Base-by-base conservation (phyloP, 2,797 vertebrate species). In the Phoebastria nigripes region DNA sequence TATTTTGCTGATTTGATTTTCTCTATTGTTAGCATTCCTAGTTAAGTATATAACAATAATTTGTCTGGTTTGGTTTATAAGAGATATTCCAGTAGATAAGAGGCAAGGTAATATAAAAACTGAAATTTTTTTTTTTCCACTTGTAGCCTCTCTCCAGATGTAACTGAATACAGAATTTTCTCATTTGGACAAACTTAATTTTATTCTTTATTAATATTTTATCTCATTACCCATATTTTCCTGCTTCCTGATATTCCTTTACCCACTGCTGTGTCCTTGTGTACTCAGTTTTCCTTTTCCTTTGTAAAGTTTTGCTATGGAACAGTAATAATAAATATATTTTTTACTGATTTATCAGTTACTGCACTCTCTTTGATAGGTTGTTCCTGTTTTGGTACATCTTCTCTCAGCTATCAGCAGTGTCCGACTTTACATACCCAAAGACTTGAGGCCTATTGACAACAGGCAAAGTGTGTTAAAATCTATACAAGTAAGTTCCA, bases 401-500 rank as follows among this genome's bases (percentile, higher is more conserved):
- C 99, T 99, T 71, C 96, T 99, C 35, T 98, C 98, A 16, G 98
- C 99, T 39, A 99, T 99, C 97, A 99, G 99, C 97, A 99, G 99
- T 5, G 98, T 99, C 54, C 98, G 99, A 17, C 99, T 99, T 42
- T 99, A 99, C 92, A 99, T 99, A 96, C 99, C 99, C 0, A 99
- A 99, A 98, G 99, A 99, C 95, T 96, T 99, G 72, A 98, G 99
- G 33, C 98, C 99, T 11, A 96, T 98, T 62, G 99, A 99, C 98
- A 99, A 99, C 95, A 98, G 99, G 39, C 99, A 99, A 87, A 99
- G 99, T 87, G 99, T 99, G 95, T 97, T 99, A 52, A 99, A 99
- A 95, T 99, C 99, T 62, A 99, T 99, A 86, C 99, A 98, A 98
- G 99, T 99, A 33, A 74, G 61, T 90, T 91, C 37, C n/a, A 25